A percentile compares a stretch with the other conserved stretches of the same genome.
phyloP scores from a whole-genome alignment of 2,113 vertebrate genomes.

The Tinamus guttatus region DNA sequence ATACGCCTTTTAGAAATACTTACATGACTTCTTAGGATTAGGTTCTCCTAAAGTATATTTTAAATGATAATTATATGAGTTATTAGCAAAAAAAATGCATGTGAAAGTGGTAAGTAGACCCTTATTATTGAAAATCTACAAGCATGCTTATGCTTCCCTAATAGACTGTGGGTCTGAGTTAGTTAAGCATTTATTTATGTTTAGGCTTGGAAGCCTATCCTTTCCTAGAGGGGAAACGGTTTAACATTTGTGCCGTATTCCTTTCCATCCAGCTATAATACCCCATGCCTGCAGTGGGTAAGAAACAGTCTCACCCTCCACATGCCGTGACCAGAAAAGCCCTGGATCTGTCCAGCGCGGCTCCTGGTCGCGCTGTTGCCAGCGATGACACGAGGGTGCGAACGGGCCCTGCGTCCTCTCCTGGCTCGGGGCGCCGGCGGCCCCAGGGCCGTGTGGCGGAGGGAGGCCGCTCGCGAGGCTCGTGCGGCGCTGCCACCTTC shows the following conservation, averaged over 20 bases:
- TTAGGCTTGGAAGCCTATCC: not conserved
- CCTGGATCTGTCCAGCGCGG: fast-evolving
- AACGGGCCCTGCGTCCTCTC: fast-evolving
- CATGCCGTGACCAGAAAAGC: not conserved
- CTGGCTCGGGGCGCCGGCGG: not conserved
- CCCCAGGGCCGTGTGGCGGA: not conserved
- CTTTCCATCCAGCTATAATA: not conserved
- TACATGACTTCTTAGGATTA: not conserved
- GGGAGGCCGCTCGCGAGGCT: not conserved
- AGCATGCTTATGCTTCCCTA: not conserved
- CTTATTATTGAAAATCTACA: not conserved
- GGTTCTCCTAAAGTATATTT: not conserved
- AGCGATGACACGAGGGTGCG: fast-evolving
- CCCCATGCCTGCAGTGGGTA: fast-evolving
- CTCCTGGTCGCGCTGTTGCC: fast-evolving
- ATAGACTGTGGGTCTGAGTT: not conserved
- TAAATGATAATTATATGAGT: not conserved
- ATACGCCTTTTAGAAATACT: not conserved
- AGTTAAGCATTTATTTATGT: not conserved
- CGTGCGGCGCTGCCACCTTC: conserved; percentile 24
- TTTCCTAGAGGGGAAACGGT: not conserved
- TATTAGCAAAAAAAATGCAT: no score
- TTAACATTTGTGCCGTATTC: not conserved
- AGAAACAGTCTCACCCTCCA: not conserved
- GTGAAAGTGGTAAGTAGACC: not conserved